Conservation (phyloP, 2,888 invertebrate species). For the Caenorhabditis sp. region DNA sequence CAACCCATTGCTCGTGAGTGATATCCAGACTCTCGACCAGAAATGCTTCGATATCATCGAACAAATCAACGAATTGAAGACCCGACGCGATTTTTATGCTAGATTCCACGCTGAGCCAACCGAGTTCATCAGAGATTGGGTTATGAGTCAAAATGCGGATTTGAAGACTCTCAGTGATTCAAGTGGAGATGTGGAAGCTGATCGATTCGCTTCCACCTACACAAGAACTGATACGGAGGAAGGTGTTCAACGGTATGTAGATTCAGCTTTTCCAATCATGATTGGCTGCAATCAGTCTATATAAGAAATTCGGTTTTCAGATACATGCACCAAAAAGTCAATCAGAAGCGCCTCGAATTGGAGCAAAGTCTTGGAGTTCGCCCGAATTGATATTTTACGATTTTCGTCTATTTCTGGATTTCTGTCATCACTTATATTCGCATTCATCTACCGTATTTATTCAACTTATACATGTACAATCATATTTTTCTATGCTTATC, state of each 20-base stretch:
- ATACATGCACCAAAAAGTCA: constrained; percentile 95
- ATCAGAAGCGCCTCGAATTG: constrained; percentile 94
- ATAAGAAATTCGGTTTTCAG: constrained; percentile 86
- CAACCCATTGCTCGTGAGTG: constrained; percentile 96
- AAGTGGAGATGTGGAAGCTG: constrained; percentile 95
- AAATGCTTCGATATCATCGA: constrained; percentile 99
- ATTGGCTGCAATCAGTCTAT: too few relatives aligned
- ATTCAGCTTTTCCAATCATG: too few relatives aligned
- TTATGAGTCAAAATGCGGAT: constrained; percentile 86
- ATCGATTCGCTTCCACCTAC: constrained; percentile 92
- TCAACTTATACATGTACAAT: constrained; percentile 7
- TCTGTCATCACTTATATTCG: not conserved
- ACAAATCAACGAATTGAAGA: constrained; percentile 96
- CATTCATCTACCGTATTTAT: not conserved
- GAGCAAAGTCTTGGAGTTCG: constrained; percentile 93
- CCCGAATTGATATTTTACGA: not conserved
- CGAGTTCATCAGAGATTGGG: constrained; percentile 98
- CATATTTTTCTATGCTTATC: not conserved
- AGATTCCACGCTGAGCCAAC: constrained; percentile 98
- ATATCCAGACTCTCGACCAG: constrained; percentile 91
- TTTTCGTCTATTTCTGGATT: too few relatives aligned
- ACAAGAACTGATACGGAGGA: constrained; percentile 96
- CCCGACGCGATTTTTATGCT: constrained; percentile 97
- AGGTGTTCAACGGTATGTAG: constrained; percentile 84
- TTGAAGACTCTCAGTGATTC: constrained; percentile 91